phyloP scores from a whole-genome alignment of 1,140 invertebrate species.

The Camponotus pennsylvanicus region DNA sequence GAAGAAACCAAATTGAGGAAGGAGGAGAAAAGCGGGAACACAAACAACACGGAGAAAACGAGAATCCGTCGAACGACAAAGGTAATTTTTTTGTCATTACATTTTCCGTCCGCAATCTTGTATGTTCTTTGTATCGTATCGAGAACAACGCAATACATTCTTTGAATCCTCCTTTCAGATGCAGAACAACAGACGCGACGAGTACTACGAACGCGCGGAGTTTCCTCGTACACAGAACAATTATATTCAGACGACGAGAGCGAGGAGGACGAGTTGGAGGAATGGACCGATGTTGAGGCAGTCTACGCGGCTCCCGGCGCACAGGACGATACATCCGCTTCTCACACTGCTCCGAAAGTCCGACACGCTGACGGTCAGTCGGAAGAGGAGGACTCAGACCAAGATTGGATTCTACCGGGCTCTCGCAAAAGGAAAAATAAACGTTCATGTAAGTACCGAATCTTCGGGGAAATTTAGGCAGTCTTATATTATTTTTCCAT shows the following conservation, averaged over 20 bases:
- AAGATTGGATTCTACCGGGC: conserved; percentile 84
- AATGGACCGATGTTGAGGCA: conserved; percentile 79
- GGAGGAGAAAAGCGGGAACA: conserved; percentile 6
- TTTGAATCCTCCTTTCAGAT: conserved; percentile 1
- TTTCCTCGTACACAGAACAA: conserved; percentile 83
- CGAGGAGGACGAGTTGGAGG: conserved; percentile 79
- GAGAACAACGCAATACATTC: not conserved
- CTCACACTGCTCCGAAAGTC: conserved; percentile 66
- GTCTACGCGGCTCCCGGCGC: conserved; percentile 72
- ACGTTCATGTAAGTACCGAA: conserved; percentile 78
- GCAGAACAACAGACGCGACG: conserved; percentile 73
- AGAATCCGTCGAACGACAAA: conserved; percentile 15
- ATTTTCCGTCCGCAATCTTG: not conserved
- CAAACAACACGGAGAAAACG: not conserved
- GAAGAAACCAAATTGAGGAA: conserved; percentile 1
- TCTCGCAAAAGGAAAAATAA: conserved; percentile 84
- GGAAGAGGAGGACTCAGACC: conserved; percentile 82
- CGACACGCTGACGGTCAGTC: conserved; percentile 71
- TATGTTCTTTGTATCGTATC: not conserved
- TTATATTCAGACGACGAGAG: conserved; percentile 81
- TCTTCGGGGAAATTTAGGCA: not conserved
- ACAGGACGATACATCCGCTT: conserved; percentile 71
- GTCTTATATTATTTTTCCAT: not conserved
- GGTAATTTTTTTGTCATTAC: not conserved
- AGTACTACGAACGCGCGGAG: conserved; percentile 81